Evolutionary conservation across 2,113 vertebrate species (phyloP).

Genomic region (Leptobrachium ailaonicum): DNA sequence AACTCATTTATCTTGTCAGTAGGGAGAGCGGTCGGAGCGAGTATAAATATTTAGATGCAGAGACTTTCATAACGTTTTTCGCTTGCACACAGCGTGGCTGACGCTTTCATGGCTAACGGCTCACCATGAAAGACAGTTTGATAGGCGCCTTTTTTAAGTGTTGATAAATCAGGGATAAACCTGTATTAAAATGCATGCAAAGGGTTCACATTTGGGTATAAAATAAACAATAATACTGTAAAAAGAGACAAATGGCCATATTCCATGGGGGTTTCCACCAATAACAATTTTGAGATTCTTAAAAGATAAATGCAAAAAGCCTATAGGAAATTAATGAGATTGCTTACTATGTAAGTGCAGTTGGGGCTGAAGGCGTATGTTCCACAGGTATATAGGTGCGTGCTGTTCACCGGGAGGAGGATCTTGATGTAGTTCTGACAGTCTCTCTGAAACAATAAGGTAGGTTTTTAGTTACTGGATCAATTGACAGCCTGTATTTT

Average conservation of each 20-base stretch:
- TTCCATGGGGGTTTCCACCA: no score
- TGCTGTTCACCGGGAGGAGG: constrained; percentile 83
- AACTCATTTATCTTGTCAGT: background rate
- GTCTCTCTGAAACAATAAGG: constrained; percentile 76
- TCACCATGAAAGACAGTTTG: no score
- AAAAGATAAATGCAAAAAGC: background rate
- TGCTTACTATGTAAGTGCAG: constrained; percentile 90
- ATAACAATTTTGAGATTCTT: no score
- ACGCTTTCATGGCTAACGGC: background rate
- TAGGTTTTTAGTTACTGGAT: background rate
- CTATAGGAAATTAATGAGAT: no score
- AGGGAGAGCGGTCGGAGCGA: constrained; percentile 12
- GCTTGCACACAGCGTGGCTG: background rate
- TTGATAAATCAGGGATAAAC: background rate
- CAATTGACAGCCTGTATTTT: background rate
- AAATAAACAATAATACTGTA: background rate
- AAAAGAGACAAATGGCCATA: background rate
- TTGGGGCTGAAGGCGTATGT: constrained; percentile 92
- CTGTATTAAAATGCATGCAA: background rate
- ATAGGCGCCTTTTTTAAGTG: no score
- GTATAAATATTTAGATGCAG: constrained; percentile 29
- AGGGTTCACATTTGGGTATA: background rate
- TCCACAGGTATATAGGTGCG: constrained; percentile 88
- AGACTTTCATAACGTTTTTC: background rate
- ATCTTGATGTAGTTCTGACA: constrained; percentile 98